phyloP scores from a whole-genome alignment of 2,888 invertebrate species.

The Scotopteryx bipunctaria region DNA sequence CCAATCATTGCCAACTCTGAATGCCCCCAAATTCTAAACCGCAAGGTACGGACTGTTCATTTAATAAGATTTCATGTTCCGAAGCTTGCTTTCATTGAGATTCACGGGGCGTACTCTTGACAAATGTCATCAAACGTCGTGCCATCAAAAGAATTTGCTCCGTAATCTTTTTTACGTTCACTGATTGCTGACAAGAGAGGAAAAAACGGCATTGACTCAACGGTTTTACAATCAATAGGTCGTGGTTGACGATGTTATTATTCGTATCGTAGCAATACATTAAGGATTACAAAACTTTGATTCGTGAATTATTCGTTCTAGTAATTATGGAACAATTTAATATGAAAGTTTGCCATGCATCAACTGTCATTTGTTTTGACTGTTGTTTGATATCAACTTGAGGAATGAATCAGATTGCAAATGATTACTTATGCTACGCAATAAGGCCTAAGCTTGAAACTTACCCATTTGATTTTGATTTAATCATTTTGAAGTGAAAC shows the following conservation, averaged over 20 bases:
- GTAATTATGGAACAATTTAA: too few species aligned
- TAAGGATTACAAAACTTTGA: neutral
- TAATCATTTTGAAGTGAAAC: too few species aligned
- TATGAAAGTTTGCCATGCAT: too few species aligned
- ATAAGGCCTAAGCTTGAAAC: too few species aligned
- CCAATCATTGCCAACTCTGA: slow-evolving; percentile 12
- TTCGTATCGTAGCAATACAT: neutral
- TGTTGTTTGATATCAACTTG: too few species aligned
- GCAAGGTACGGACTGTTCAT: slow-evolving; percentile 17
- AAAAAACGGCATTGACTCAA: slow-evolving; percentile 15
- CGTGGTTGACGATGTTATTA: neutral
- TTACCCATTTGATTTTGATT: too few species aligned
- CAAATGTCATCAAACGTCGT: slow-evolving; percentile 38
- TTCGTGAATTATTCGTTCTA: too few species aligned
- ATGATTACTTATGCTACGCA: too few species aligned
- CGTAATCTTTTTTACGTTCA: slow-evolving; percentile 40
- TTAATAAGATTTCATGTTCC: slow-evolving; percentile 20
- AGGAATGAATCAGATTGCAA: too few species aligned
- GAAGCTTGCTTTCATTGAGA: slow-evolving; percentile 31
- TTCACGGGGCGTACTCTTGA: slow-evolving; percentile 31
- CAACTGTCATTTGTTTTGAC: too few species aligned
- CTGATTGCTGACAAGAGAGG: slow-evolving; percentile 43
- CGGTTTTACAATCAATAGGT: slow-evolving; percentile 11
- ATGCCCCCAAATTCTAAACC: slow-evolving; percentile 13
- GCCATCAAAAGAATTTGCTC: slow-evolving; percentile 40